Percentiles rank a stretch among this genome's conserved stretches.
Conservation (phyloP, 2,888 invertebrate species). For the Drosophila pseudotalamancana region DNA sequence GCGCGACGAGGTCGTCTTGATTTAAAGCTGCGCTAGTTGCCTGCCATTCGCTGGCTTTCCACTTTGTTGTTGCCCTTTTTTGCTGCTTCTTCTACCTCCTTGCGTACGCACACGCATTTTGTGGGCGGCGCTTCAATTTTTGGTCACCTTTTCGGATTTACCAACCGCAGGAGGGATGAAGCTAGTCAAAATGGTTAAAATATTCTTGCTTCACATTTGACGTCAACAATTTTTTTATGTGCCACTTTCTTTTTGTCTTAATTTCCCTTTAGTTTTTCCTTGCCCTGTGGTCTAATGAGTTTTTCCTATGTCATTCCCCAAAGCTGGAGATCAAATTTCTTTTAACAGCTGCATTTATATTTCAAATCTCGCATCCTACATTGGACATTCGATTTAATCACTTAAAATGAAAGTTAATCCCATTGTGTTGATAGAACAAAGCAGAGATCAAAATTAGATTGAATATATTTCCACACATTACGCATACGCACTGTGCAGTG, state of each 20-base stretch:
- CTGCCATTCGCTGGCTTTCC: conserved; percentile 67
- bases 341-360: conserved; percentile 48
- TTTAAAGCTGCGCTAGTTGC: conserved; percentile 57
- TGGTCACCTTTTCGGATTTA: conserved; percentile 29
- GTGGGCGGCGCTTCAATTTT: conserved; percentile 68
- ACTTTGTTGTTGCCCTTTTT: conserved; percentile 31
- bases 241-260: not conserved
- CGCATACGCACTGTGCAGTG: conserved; percentile 7
- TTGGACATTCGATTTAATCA: conserved; percentile 43
- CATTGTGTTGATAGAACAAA: not conserved
- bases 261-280: conserved; percentile 11
- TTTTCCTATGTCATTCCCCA: conserved; percentile 1
- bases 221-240: conserved; percentile 1
- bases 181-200: conserved; percentile 43
- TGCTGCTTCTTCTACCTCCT: conserved; percentile 1
- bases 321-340: conserved; percentile 29
- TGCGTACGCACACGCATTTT: conserved; percentile 57
- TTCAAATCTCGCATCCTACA: conserved; percentile 10
- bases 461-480: conserved; percentile 13
- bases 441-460: not conserved
- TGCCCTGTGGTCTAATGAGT: not conserved
- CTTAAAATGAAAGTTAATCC: conserved; percentile 67
- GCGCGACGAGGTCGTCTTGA: conserved; percentile 48
- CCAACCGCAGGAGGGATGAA: conserved; percentile 31
- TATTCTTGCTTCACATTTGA: conserved; percentile 17